Base-by-base conservation (phyloP, 2,888 invertebrate genomes). In the Patella pellucida region DNA sequence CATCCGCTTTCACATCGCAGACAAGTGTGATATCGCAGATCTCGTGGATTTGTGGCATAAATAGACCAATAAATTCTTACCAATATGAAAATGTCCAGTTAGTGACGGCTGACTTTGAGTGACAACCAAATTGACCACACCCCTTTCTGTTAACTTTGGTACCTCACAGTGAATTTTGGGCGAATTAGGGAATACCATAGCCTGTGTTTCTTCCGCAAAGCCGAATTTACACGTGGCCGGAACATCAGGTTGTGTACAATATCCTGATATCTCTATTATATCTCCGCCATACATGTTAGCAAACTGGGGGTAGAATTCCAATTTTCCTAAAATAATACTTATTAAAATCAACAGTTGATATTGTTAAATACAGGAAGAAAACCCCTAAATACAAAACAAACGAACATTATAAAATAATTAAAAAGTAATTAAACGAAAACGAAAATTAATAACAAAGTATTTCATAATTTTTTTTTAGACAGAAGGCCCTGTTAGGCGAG, bases 231-330 rank as follows among this genome's bases (percentile, higher is more conserved):
- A 91, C 73, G 86, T 94, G 71, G 98, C 94, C 82, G 94, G 93
- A 85, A 95, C 94, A 1, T 92, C 92, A 0, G 93, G 93, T 82
- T 94, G 93, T 7, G 98, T 96, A 90, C 99, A 99, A 2, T 98
- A 97, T 0, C 98, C 99, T 0, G 98, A 97, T 77, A 99, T 96
- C 89, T 98, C 98, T 56, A 99, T 96, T 74, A 98, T 94, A 0
- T 97, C 96, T 2, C 99, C 99, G 3, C 99, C 99, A 82, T 98
- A 93, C 98, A 99, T 98, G 90, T 96, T 97, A 5, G 97, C 98
- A 88, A 81, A 81, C n/a, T 76, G 76, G 0, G 89, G 89, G 67
- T 72, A 82, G 14, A 87, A 81, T 52, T 83, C 82, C 12, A 88
- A 73, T 0, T 73, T 54, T 7, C 67, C 84, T 83, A 79, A 27